A percentile compares a stretch with the other conserved stretches of the same genome.
Conservation (phyloP, 2,113 vertebrate species). For the Hydrolagus affinis region DNA sequence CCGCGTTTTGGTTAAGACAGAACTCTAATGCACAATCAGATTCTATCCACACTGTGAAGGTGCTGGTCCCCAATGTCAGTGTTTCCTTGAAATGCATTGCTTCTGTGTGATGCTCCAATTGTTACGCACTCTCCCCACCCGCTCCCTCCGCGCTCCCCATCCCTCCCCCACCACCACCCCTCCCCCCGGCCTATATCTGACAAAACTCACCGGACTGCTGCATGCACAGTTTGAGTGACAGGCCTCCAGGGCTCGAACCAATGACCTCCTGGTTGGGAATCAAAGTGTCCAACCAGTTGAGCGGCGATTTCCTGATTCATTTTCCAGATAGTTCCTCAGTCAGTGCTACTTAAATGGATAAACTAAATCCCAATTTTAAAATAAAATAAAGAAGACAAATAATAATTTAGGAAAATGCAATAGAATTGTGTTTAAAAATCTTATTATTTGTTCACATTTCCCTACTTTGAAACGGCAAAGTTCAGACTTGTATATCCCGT, state of each 20-base stretch:
- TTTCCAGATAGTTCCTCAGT: background rate
- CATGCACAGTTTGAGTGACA: background rate
- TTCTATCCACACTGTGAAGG: too few species aligned
- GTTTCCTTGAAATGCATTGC: conserved; percentile 9
- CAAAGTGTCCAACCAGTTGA: background rate
- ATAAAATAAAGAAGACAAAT: too few species aligned
- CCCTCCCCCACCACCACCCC: too few species aligned
- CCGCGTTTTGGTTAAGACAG: too few species aligned
- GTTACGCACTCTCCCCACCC: background rate
- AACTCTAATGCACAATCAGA: too few species aligned
- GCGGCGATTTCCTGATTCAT: conserved; percentile 10
- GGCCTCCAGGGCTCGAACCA: background rate
- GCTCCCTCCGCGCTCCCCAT: too few species aligned
- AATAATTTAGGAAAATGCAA: too few species aligned
- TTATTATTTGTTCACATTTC: too few species aligned
- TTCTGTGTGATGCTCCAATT: background rate
- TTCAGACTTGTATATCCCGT: too few species aligned
- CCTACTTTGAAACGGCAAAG: too few species aligned
- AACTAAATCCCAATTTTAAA: background rate
- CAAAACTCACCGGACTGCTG: background rate
- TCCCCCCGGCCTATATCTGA: background rate
- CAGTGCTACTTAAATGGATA: background rate
- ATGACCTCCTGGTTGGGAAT: background rate
- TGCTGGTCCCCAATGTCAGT: background rate
- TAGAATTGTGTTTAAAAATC: too few species aligned